Conservation (phyloP, 2,888 invertebrate species). For the Thalpophila matura region DNA sequence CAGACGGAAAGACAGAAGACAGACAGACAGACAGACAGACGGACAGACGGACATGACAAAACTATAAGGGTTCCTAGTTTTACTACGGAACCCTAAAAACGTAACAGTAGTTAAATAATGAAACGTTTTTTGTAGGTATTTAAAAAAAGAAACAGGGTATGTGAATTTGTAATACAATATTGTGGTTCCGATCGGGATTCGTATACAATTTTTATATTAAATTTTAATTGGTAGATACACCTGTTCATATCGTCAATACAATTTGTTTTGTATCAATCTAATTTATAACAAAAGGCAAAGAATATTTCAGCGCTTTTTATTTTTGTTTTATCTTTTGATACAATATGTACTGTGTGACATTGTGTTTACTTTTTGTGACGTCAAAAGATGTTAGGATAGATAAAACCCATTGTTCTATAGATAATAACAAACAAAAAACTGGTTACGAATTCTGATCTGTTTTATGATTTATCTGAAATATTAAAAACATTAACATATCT, state of each 20-base stretch:
- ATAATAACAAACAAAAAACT: too few relatives aligned
- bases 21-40: too few relatives aligned
- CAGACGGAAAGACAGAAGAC: too few relatives aligned
- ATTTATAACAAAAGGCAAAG: not conserved
- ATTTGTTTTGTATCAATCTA: slow-evolving; percentile 8
- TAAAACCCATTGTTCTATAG: too few relatives aligned
- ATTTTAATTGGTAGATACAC: not conserved
- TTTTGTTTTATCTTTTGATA: not conserved
- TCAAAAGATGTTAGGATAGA: too few relatives aligned
- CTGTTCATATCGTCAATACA: not conserved
- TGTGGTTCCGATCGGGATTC: not conserved
- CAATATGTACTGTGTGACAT: not conserved
- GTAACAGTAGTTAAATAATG: not conserved
- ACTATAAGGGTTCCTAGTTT: too few relatives aligned
- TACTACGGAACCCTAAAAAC: too few relatives aligned
- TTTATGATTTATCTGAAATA: too few relatives aligned
- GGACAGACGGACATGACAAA: too few relatives aligned
- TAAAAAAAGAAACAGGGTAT: not conserved
- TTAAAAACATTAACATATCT: too few relatives aligned
- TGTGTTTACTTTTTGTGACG: not conserved
- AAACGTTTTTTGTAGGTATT: not conserved
- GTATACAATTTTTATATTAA: not conserved
- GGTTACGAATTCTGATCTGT: too few relatives aligned
- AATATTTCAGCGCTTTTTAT: not conserved
- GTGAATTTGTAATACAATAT: not conserved